These are phyloP conservation scores for Oncorhynchus clarkii DNA, from an alignment of 2,113 vertebrate species.

Conservation along the genomic window DNA sequence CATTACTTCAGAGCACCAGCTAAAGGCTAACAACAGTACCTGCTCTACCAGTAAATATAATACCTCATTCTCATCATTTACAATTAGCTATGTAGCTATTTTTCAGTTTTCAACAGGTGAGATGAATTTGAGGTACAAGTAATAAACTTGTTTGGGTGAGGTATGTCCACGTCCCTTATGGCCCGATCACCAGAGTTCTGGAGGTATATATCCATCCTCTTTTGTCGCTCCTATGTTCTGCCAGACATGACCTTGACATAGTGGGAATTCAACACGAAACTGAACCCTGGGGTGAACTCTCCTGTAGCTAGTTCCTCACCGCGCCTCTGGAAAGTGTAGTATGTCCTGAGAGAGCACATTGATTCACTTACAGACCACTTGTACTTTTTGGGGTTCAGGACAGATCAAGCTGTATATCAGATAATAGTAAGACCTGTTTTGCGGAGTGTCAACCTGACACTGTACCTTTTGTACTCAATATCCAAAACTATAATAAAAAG, in stretches of 20 bases:
- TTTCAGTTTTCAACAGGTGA: conserved; percentile 1
- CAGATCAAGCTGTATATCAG: conserved; percentile 1
- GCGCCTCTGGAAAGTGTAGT: conserved; percentile 33
- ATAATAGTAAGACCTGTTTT: not conserved
- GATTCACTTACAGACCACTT: conserved; percentile 28
- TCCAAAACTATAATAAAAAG: not conserved
- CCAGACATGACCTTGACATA: conserved; percentile 50
- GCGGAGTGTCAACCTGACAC: too few species aligned
- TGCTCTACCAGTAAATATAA: conserved; percentile 6
- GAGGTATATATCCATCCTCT: conserved; percentile 23
- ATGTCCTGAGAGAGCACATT: conserved; percentile 10
- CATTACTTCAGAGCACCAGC: conserved; percentile 52
- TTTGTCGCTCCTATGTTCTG: conserved; percentile 37
- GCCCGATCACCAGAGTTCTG: conserved; percentile 18
- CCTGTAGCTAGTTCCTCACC: conserved; percentile 23
- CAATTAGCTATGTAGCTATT: too few species aligned
- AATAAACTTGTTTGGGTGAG: not conserved
- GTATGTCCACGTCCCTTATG: not conserved
- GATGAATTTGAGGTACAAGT: not conserved
- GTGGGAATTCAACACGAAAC: conserved; percentile 51
- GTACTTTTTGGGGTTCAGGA: conserved; percentile 1
- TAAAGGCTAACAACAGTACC: conserved; percentile 37
- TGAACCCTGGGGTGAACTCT: conserved; percentile 47
- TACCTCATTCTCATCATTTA: not conserved
- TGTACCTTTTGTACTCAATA: not conserved